phyloP scores from a whole-genome alignment of 2,113 vertebrate species.

The Platanista minor region DNA sequence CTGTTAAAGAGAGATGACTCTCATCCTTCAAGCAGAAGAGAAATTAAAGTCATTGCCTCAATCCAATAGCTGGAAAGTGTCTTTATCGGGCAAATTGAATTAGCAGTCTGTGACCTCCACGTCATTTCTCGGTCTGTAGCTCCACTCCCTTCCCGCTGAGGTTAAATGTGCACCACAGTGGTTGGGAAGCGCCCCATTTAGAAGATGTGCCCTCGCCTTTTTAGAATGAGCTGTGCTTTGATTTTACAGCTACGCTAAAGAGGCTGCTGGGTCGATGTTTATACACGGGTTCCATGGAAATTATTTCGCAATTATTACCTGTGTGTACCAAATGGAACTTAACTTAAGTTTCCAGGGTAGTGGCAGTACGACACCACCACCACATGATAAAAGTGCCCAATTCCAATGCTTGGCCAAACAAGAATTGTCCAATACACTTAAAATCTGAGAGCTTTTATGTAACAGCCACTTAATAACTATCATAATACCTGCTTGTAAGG shows the following conservation, averaged over 20 bases:
- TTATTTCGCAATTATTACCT: not conserved
- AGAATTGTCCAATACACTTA: rapidly evolving
- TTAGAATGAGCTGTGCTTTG: not conserved
- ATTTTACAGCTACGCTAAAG: rapidly evolving
- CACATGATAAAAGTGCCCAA: rapidly evolving
- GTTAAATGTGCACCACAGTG: not conserved
- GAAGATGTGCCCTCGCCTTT: rapidly evolving
- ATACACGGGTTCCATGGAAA: rapidly evolving
- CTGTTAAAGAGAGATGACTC: not conserved
- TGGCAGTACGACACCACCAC: too few relatives aligned
- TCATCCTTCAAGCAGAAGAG: not conserved
- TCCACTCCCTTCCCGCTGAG: rapidly evolving
- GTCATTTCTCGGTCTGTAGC: not conserved
- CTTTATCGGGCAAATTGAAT: not conserved
- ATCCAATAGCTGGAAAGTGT: not conserved
- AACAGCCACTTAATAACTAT: rapidly evolving
- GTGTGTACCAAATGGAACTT: rapidly evolving
- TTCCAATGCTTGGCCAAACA: not conserved
- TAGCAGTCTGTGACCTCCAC: not conserved
- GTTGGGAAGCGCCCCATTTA: rapidly evolving
- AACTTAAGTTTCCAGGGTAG: not conserved
- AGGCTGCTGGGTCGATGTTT: not conserved
- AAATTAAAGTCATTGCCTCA: not conserved
- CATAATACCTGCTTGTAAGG: not conserved
- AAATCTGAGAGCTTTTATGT: rapidly evolving